phyloP scores from a whole-genome alignment of 2,797 vertebrate genomes.

The Vireo griseus region DNA sequence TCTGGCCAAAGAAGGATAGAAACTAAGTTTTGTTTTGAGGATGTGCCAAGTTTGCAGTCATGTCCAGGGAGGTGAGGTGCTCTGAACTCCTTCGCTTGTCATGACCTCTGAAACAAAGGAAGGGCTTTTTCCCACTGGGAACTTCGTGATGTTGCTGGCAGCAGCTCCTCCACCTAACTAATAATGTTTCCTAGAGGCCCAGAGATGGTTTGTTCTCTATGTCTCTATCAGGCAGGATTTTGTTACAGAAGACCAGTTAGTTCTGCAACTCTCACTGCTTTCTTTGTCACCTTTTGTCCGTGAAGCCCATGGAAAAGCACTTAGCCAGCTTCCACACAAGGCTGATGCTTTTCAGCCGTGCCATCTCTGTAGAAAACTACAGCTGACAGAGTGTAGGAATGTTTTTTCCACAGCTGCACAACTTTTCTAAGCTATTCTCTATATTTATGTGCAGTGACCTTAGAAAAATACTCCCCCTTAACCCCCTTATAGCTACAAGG shows the following conservation, averaged over 20 bases:
- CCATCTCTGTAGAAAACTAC: background rate
- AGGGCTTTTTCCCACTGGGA: background rate
- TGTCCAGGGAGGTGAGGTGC: background rate
- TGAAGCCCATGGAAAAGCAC: background rate
- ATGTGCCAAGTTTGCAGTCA: background rate
- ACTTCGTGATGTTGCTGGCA: background rate
- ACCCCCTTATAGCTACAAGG: background rate
- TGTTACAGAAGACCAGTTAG: background rate
- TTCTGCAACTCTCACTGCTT: background rate
- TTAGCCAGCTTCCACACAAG: background rate
- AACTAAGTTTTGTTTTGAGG: background rate
- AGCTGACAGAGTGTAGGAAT: background rate
- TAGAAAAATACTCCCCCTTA: background rate
- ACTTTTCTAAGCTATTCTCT: background rate
- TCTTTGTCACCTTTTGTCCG: background rate
- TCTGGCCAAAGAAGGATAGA: background rate
- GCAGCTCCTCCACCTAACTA: background rate
- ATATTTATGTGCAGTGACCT: background rate
- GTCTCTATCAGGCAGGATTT: background rate
- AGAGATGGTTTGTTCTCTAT: background rate
- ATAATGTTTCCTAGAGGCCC: background rate
- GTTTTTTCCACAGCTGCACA: background rate
- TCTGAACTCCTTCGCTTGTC: background rate
- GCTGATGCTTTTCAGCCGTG: background rate
- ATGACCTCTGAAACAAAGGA: fast-evolving